phyloP scores from a whole-genome alignment of 2,797 vertebrate species.

The Halcyon badia region DNA sequence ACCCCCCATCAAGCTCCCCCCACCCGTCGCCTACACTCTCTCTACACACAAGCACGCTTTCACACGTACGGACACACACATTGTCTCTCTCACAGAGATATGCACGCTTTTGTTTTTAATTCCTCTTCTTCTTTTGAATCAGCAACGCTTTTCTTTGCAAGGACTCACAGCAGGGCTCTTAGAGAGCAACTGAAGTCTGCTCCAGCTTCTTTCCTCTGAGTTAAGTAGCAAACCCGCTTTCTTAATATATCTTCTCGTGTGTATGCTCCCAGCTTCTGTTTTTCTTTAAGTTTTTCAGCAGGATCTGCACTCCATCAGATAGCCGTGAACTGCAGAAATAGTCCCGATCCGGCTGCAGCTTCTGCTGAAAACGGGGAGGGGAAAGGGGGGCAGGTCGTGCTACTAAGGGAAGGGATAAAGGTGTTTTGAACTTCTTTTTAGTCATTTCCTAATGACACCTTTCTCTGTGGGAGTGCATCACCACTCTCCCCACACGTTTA shows the following conservation, averaged over 20 bases:
- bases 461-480: slow-evolving; percentile 7
- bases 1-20: background rate
- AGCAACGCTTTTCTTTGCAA: background rate
- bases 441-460: slow-evolving; percentile 11
- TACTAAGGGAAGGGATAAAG: background rate
- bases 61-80: background rate
- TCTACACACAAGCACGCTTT: background rate
- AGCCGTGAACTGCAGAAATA: background rate
- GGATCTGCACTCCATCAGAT: background rate
- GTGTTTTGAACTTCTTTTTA: slow-evolving; percentile 33
- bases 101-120: background rate
- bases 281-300: background rate
- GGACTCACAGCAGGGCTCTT: slow-evolving; percentile 10
- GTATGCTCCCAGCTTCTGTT: background rate
- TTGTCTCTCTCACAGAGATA: slow-evolving; percentile 3
- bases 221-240: slow-evolving; percentile 46
- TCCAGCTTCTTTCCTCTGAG: slow-evolving; percentile 28
- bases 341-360: background rate
- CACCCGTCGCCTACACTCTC: background rate
- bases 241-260: background rate
- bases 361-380: background rate
- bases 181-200: slow-evolving; percentile 19
- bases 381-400: background rate
- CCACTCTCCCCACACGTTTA: slow-evolving; percentile 24
- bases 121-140: background rate